A percentile compares a stretch with the other conserved stretches of the same genome.
These are phyloP conservation scores for Salvelinus namaycush DNA, from an alignment of 2,113 vertebrate species.

Conservation along the genomic window DNA sequence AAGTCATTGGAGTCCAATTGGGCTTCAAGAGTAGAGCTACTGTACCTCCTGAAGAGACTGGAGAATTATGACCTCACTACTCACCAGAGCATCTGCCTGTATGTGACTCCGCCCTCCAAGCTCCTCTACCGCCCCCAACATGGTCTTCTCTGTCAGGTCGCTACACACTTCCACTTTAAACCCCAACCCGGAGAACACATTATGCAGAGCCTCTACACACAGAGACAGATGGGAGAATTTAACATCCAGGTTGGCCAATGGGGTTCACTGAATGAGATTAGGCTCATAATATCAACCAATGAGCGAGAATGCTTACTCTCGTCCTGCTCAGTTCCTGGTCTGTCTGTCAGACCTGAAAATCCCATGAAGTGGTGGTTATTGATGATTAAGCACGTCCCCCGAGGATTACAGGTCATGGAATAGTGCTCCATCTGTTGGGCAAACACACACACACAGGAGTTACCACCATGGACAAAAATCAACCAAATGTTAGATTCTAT, in stretches of 20 bases:
- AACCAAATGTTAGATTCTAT: no score
- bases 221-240: no score
- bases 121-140: slow-evolving; percentile 30
- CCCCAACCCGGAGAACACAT: slow-evolving; percentile 69
- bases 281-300: background rate
- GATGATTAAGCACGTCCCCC: slow-evolving; percentile 65
- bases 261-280: no score
- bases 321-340: slow-evolving; percentile 57
- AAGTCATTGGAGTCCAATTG: no score
- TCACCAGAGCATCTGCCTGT: slow-evolving; percentile 76
- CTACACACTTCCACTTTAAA: slow-evolving; percentile 59
- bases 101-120: slow-evolving; percentile 52
- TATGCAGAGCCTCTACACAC: slow-evolving; percentile 61
- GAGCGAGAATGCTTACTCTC: slow-evolving; percentile 42
- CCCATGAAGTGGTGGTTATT: slow-evolving; percentile 53
- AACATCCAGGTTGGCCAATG: no score
- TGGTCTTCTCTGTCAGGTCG: slow-evolving; percentile 58
- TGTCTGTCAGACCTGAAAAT: rapidly evolving
- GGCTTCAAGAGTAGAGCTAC: no score
- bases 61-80: slow-evolving; percentile 39
- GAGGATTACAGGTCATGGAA: slow-evolving; percentile 42
- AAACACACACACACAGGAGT: slow-evolving; percentile 4
- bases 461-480: no score
- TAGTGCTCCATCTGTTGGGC: slow-evolving; percentile 50
- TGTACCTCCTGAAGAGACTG: no score